Evolutionary conservation across 1,140 invertebrate species (phyloP), one percentile per base, ranked within the genome.

Genomic region (Drosophila navojoa): DNA sequence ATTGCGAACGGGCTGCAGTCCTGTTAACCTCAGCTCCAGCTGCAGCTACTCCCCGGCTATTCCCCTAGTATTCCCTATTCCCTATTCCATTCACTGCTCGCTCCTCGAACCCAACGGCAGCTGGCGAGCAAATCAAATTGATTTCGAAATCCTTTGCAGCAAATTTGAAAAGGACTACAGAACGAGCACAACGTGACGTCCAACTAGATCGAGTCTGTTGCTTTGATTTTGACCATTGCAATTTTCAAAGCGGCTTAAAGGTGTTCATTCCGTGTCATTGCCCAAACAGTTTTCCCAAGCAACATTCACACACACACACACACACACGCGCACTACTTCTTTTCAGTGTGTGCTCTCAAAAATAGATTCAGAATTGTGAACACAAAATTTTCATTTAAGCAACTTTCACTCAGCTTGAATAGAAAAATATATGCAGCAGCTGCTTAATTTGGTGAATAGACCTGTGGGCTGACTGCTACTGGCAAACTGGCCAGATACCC

Each of bases 171-270:
- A 35, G 45, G 58, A 64, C 55, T 63, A 59, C 19, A 40, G 49
- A 71, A 58, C 50, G 63, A 35, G 40, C 29, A 54, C 62, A 62
- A 80, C 63, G 66, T 68, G 73, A 72, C 77, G 62, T 71, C 19
- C 47, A 13, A 25, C 54, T 69, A 19, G 45, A 38, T 38, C 35
- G 35, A 67, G 60, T 67, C 71, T 86, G 57, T 71, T 77, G 77
- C 66, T 67, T 38, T 53, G 75, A 77, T 84, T 89, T 89, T 84
- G 79, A 60, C 61, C 76, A 80, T 84, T 84, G 84, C 77, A 82
- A 89, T 89, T 89, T 89, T 89, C 68, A 78, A 89, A 89, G 85
- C 80, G 84, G 84, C 85, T 90, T 89, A 89, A 89, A 89, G 84
- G 70, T 89, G 84, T 90, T 84, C 77, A 84, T 80, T 84, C 70